Conservation (phyloP, 2,888 invertebrate species). For the Limnephilus rhombicus region DNA sequence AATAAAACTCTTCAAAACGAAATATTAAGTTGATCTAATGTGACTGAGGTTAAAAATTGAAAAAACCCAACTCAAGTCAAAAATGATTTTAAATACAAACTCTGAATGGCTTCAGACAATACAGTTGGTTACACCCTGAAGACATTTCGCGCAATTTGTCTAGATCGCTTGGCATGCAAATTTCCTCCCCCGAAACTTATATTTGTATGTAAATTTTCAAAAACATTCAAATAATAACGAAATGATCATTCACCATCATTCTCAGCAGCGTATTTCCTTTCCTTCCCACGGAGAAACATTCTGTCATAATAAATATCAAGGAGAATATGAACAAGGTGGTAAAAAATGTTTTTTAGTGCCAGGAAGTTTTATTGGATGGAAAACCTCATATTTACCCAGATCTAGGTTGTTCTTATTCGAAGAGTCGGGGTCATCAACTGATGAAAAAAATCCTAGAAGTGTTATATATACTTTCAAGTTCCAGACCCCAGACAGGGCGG, state of each 20-base stretch:
- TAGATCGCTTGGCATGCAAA: background rate
- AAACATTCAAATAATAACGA: background rate
- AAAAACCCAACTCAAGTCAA: background rate
- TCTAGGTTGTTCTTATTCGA: background rate
- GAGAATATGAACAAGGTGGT: background rate
- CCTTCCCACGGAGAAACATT: background rate
- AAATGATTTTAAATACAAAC: background rate
- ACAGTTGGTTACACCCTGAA: background rate
- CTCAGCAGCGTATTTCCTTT: background rate
- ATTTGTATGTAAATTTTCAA: background rate
- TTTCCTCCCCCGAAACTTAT: background rate
- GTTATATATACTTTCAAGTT: no score
- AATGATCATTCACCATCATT: background rate
- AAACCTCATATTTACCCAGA: background rate
- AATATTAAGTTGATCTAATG: background rate
- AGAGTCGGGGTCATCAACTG: background rate
- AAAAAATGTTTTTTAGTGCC: background rate
- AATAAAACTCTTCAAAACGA: no score
- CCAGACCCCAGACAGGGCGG: no score
- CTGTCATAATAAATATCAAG: slow-evolving; percentile 1
- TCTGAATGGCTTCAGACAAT: background rate
- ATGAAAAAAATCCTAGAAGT: no score
- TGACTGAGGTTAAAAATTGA: background rate
- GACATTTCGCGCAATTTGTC: background rate
- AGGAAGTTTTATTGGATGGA: background rate